Conservation (phyloP, 2,888 invertebrate species). For the Euclidia mi region DNA sequence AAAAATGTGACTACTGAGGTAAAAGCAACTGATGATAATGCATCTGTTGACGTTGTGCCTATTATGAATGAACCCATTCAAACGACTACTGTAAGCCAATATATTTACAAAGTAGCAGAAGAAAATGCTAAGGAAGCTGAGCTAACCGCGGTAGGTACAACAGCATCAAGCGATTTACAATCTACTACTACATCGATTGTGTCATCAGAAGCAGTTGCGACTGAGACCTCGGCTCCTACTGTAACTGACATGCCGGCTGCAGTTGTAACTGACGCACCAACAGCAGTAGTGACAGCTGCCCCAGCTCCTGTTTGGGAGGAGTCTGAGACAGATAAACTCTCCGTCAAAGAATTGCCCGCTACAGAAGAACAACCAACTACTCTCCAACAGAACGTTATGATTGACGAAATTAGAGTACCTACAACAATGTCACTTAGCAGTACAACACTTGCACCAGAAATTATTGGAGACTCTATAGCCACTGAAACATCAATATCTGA, state of each 20-base stretch:
- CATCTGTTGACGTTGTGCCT: conserved; percentile 35
- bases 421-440: conserved; percentile 39
- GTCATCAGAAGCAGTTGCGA: conserved; percentile 75
- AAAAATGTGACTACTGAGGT: neutral
- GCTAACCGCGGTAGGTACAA: conserved; percentile 15
- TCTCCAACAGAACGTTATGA: conserved; percentile 22
- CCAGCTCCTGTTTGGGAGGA: conserved; percentile 86
- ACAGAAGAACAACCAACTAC: conserved; percentile 36
- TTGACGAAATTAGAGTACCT: conserved; percentile 41
- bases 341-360: conserved; percentile 54
- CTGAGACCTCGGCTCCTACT: conserved; percentile 6
- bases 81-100: conserved; percentile 78
- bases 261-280: conserved; percentile 49
- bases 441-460: conserved; percentile 25
- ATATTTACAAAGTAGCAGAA: conserved; percentile 76
- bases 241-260: conserved; percentile 71
- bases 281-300: conserved; percentile 34
- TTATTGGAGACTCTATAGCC: conserved; percentile 18
- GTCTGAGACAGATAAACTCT: conserved; percentile 59
- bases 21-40: conserved; percentile 22
- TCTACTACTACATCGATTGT: conserved; percentile 12
- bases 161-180: conserved; percentile 15
- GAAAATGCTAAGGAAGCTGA: conserved; percentile 42
- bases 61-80: conserved; percentile 52
- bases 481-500: conserved; percentile 28